Conservation (phyloP, 2,888 invertebrate genomes). For the Drosophila sordidula region DNA sequence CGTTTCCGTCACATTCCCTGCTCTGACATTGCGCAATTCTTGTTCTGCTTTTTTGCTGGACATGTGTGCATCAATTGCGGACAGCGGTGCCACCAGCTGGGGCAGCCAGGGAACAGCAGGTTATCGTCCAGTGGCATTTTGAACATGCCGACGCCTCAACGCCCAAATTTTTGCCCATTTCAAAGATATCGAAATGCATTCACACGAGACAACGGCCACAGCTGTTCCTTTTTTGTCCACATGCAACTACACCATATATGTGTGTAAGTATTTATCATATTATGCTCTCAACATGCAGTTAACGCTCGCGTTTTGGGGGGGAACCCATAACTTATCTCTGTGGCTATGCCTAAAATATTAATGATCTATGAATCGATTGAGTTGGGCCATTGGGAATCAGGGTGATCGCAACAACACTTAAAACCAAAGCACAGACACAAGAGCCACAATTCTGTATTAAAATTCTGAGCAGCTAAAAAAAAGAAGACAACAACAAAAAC, state of each 20-base stretch:
- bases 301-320: conserved; percentile 33
- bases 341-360: conserved; percentile 74
- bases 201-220: conserved; percentile 17
- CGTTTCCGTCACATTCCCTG: conserved; percentile 77
- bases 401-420: conserved; percentile 76
- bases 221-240: conserved; percentile 17
- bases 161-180: conserved; percentile 40
- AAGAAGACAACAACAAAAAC: too few relatives aligned
- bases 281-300: conserved; percentile 58
- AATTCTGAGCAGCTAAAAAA: conserved; percentile 61
- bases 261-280: conserved; percentile 31
- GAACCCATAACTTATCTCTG: conserved; percentile 73
- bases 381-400: conserved; percentile 45
- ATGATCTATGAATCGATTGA: conserved; percentile 67
- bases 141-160: conserved; percentile 56
- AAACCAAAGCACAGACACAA: conserved; percentile 64
- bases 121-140: conserved; percentile 50
- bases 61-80: conserved; percentile 60
- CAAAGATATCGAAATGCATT: conserved; percentile 40
- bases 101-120: conserved; percentile 47
- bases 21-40: conserved; percentile 70
- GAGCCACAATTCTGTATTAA: conserved; percentile 55
- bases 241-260: neutral
- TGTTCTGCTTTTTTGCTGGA: conserved; percentile 41
- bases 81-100: conserved; percentile 43